Evolutionary conservation across 2,888 invertebrate genomes (phyloP).

Genomic region (Plagodis pulveraria): DNA sequence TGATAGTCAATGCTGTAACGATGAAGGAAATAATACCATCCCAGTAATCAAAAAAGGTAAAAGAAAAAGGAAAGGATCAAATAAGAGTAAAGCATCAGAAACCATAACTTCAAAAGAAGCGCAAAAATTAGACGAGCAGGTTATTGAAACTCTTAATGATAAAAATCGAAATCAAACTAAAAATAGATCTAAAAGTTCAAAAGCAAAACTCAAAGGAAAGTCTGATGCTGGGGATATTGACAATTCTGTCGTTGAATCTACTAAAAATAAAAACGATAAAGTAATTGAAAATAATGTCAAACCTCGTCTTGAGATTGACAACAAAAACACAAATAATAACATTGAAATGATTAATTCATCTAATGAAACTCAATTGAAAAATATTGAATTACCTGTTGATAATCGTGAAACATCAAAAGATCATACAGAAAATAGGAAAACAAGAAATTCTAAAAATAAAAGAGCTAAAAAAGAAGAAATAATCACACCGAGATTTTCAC

Average conservation of each 20-base stretch:
- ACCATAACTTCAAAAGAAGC: too few species aligned
- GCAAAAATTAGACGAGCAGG: too few species aligned
- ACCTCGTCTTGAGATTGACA: too few species aligned
- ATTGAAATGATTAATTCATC: not conserved
- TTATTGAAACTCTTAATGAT: too few species aligned
- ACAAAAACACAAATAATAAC: too few species aligned
- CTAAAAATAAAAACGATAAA: constrained; percentile 3
- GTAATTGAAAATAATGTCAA: not conserved
- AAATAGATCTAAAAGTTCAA: not conserved
- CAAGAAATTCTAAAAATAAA: constrained; percentile 34
- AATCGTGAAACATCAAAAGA: constrained; percentile 33
- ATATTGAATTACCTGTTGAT: constrained; percentile 24
- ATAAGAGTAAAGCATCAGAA: not conserved
- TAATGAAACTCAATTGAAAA: constrained; percentile 14
- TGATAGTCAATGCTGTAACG: not conserved
- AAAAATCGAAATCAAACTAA: too few species aligned
- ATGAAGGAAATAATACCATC: too few species aligned
- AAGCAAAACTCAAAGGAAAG: not conserved
- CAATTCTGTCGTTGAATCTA: too few species aligned
- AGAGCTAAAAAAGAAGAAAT: constrained; percentile 6
- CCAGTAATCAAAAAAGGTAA: constrained; percentile 1
- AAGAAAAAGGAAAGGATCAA: constrained; percentile 11
- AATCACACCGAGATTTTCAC: constrained; percentile 5
- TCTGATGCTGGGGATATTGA: too few species aligned
- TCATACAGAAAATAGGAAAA: constrained; percentile 39